A percentile compares a stretch with the other conserved stretches of the same genome.
Conservation (phyloP, 2,113 vertebrate genomes). For the Sphaerodactylus townsendi region DNA sequence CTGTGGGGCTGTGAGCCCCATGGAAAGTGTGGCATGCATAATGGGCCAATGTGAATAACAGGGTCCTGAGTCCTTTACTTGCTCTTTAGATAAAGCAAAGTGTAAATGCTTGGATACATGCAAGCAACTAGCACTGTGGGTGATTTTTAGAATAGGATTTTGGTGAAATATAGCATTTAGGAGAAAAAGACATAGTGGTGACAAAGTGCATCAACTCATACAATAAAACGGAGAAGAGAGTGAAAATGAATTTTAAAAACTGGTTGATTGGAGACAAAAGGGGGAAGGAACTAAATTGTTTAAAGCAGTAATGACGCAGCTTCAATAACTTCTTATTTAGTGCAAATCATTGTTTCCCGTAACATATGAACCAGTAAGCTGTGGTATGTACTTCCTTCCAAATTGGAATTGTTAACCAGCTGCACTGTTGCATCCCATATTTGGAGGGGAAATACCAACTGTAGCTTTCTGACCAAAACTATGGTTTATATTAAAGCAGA, state of each 20-base stretch:
- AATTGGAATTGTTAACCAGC: no score
- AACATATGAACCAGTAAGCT: no score
- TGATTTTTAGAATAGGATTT: neutral
- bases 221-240: neutral
- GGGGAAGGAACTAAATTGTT: neutral
- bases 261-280: neutral
- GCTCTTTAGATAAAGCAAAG: neutral
- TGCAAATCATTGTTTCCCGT: no score
- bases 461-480: no score
- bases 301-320: neutral
- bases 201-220: neutral
- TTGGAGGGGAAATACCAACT: no score
- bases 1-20: no score
- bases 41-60: neutral
- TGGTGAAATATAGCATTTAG: neutral
- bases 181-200: neutral
- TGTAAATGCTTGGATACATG: neutral
- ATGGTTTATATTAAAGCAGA: no score
- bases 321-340: neutral
- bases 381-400: no score
- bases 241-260: neutral
- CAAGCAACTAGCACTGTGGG: constrained; percentile 4
- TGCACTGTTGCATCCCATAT: no score
- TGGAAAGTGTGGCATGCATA: no score
- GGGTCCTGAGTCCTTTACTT: neutral